phyloP scores from a whole-genome alignment of 2,113 vertebrate genomes.

The Oplegnathus fasciatus region DNA sequence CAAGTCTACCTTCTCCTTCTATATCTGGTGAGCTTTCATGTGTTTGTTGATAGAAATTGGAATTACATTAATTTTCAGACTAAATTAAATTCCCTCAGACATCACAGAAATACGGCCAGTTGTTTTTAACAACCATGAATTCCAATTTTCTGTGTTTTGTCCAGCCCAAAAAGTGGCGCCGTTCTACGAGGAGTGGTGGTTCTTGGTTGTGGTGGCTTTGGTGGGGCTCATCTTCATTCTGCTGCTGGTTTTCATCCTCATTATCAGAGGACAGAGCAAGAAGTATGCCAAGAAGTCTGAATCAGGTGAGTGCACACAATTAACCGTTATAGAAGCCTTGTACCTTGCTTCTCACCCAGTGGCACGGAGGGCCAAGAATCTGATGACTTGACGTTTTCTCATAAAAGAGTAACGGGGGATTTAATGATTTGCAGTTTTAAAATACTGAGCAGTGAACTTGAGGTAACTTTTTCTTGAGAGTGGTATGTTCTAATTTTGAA shows the following conservation, averaged over 20 bases:
- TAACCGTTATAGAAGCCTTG: background rate
- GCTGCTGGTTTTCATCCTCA: conserved; percentile 95
- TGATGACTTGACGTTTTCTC: background rate
- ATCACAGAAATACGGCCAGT: conserved; percentile 30
- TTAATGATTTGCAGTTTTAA: conserved; percentile 32
- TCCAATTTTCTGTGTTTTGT: conserved; percentile 29
- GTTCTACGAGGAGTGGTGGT: conserved; percentile 99
- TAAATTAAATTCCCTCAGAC: conserved; percentile 38
- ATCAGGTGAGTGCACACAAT: conserved; percentile 85
- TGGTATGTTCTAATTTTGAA: conserved; percentile 19
- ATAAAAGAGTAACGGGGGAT: background rate
- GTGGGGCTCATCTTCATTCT: conserved; percentile 98
- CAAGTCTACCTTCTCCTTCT: conserved; percentile 93
- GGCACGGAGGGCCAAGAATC: background rate
- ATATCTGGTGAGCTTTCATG: conserved; percentile 89
- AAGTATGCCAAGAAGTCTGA: conserved; percentile 97
- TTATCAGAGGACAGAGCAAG: conserved; percentile 97
- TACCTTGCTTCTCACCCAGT: background rate
- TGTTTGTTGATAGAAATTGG: conserved; percentile 16
- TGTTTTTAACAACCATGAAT: conserved; percentile 31
- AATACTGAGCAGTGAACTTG: conserved; percentile 2
- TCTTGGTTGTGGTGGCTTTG: conserved; percentile 95
- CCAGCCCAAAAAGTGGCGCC: conserved; percentile 94
- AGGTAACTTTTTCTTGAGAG: background rate
- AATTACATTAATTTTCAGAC: conserved; percentile 18